phyloP scores from a whole-genome alignment of 2,113 vertebrate species.

The Sylvilagus bachmani region DNA sequence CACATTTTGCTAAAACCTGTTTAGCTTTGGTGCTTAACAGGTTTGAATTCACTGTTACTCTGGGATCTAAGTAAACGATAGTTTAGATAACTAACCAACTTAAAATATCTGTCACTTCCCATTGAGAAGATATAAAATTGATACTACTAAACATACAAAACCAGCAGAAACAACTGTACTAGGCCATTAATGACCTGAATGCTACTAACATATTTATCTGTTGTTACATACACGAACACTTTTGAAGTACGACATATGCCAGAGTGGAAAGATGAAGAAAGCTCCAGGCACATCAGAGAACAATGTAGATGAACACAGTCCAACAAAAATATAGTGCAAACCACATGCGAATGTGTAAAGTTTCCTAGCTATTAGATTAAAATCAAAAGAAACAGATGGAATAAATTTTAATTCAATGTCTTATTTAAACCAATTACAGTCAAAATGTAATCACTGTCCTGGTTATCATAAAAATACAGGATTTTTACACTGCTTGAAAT shows the following conservation, averaged over 20 bases:
- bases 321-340: neutral
- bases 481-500: conserved; percentile 45
- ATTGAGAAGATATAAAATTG: neutral
- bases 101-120: neutral
- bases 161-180: neutral
- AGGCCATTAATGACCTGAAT: neutral
- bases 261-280: conserved; percentile 45
- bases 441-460: conserved; percentile 31
- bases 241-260: neutral
- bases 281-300: conserved; percentile 14
- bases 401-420: conserved; percentile 19
- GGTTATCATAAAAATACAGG: neutral
- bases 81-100: conserved; percentile 29
- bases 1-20: neutral
- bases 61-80: conserved; percentile 36
- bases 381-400: conserved; percentile 29
- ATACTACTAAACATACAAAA: too few relatives aligned
- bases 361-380: neutral
- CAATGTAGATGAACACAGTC: neutral
- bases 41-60: conserved; percentile 38
- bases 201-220: neutral
- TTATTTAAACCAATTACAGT: conserved; percentile 38
- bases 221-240: conserved; percentile 18
- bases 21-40: neutral
- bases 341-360: neutral